Conservation (phyloP, 2,888 invertebrate species). For the Meloe dianella region DNA sequence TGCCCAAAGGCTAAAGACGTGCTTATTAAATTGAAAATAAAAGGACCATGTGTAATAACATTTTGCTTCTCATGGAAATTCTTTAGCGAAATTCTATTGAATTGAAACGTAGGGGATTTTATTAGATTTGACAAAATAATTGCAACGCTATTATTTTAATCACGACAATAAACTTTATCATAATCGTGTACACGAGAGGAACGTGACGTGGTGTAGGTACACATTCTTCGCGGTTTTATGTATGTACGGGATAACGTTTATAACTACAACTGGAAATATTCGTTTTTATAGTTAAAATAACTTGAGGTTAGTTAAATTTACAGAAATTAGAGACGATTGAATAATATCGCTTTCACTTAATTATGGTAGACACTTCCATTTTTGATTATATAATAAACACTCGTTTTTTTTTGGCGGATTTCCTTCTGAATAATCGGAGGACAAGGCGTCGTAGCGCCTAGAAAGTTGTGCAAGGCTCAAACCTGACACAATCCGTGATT, state of each 20-base stretch:
- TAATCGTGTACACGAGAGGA: neutral
- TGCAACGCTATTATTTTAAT: neutral
- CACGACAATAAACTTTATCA: slow-evolving; percentile 1
- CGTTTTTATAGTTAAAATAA: neutral
- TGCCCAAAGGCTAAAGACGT: slow-evolving; percentile 2
- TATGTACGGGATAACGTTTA: neutral
- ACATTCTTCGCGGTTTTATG: slow-evolving; percentile 7
- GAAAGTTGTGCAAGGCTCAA: no score
- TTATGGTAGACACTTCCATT: neutral
- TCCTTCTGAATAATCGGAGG: no score
- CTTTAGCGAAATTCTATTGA: no score
- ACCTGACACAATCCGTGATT: no score
- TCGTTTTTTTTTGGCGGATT: no score
- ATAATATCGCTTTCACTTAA: neutral
- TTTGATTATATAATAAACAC: no score
- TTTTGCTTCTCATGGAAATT: no score
- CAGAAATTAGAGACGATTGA: neutral
- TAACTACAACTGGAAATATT: neutral
- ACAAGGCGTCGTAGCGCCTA: no score
- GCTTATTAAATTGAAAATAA: neutral
- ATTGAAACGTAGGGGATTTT: no score
- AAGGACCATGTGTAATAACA: neutral
- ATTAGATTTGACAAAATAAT: neutral
- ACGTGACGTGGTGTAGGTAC: slow-evolving; percentile 9
- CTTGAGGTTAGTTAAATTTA: slow-evolving; percentile 3